phyloP scores from a whole-genome alignment of 1,140 invertebrate genomes.

The Drosophila ananassae region DNA sequence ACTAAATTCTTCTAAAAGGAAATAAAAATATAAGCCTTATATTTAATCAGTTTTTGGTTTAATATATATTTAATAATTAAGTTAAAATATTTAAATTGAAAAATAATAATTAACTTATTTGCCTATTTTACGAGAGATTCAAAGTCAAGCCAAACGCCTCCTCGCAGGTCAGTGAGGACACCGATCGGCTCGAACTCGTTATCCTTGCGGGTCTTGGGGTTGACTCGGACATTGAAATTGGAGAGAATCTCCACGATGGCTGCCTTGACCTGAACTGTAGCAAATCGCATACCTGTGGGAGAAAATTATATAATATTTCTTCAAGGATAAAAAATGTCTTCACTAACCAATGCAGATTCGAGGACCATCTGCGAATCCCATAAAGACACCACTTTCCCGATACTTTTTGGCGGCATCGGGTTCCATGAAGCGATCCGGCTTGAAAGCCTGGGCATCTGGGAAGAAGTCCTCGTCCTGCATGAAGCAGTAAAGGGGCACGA shows the following conservation, averaged over 20 bases:
- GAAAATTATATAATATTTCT: not conserved
- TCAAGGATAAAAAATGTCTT: not conserved
- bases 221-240: slow-evolving; percentile 67
- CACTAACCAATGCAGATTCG: slow-evolving; percentile 65
- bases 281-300: slow-evolving; percentile 71
- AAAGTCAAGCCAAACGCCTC: slow-evolving; percentile 69
- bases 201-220: slow-evolving; percentile 69
- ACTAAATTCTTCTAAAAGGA: too few species aligned
- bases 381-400: slow-evolving; percentile 54
- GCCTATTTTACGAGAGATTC: slow-evolving; percentile 10
- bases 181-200: slow-evolving; percentile 46
- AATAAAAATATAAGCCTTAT: too few species aligned
- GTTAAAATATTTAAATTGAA: too few species aligned
- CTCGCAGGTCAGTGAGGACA: slow-evolving; percentile 40
- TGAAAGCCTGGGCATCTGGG: slow-evolving; percentile 88
- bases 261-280: slow-evolving; percentile 67
- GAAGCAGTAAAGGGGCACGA: slow-evolving; percentile 85
- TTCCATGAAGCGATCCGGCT: slow-evolving; percentile 87
- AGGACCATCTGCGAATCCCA: slow-evolving; percentile 71
- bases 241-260: slow-evolving; percentile 64
- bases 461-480: slow-evolving; percentile 88
- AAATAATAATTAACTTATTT: too few species aligned
- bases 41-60: too few species aligned
- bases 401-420: slow-evolving; percentile 59
- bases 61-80: too few species aligned